Base-by-base conservation (phyloP, 2,113 vertebrate genomes). In the Callochromis pleurospilus region DNA sequence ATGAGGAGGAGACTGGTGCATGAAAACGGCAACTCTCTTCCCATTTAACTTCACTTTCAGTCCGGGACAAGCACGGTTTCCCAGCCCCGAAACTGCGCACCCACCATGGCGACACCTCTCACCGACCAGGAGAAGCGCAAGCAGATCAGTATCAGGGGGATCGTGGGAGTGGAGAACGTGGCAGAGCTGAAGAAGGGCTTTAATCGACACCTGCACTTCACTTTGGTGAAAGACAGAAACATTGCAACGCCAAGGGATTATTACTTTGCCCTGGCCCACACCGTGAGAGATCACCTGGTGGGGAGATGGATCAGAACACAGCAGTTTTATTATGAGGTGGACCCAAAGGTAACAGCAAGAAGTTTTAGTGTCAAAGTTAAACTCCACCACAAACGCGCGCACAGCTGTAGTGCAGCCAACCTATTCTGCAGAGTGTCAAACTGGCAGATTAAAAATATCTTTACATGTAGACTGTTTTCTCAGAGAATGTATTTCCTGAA, bases 251-350 rank as follows among this genome's bases (percentile, higher is more conserved):
- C 97, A 40, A 94, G 97, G 36, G 98, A 99, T 88, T 99, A 98
- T 83, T 99, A 97, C 94, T 98, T 98, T 36, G 98, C 98, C 12
- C 93, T 99, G 88, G 98, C 98, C 0, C 97, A 99, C 95, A 97
- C 98, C 0, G 97, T 99, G 80, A 97, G 98, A 4, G 98, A 99
- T 87, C 98, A 98, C 94, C 96, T 99, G 94, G 98, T 99, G 93
- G 98, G 98, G 0, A 94, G 98, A 40, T 99, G 98, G 98, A 98
- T 99, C 96, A 94, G 98, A 26, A 99, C 98, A 1, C 98, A 99
- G 95, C 98, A 99, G 96, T 95, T 97, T 85, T 99, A 98, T 95
- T 98, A 98, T 79, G 98, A 98, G 70, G 95, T 94, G 73, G 96
- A 98, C 93, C 98, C 98, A 38, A 99, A 99, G 98, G 98, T 99